Evolutionary conservation across 37 sponge, comb jelly and placozoan genomes (phyloP), one percentile per base, ranked within the genome.

Genomic region (Ephydatia muelleri): DNA sequence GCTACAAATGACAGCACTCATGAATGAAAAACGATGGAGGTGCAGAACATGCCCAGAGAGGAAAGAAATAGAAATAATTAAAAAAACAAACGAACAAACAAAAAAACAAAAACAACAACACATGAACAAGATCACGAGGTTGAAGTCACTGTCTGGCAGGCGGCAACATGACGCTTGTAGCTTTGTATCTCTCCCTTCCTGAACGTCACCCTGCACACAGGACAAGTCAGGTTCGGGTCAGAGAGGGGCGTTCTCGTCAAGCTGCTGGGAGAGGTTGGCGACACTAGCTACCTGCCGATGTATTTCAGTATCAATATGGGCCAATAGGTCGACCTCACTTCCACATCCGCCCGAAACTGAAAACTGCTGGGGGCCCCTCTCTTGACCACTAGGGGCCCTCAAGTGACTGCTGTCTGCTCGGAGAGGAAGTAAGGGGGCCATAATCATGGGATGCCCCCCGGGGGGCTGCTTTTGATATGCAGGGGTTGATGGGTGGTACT

Each of bases 161-260:
- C 8, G 6, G 4, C 47, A 4, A 43, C 47, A 43, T 43, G 47
- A 43, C 8, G 47, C 47, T 8, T 43, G 47, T 43, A 43, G 4
- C 8, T 43, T 8, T 43, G 47, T 4, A 43, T 43, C 8, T 8
- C 8, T 43, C 90, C 90, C 9, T 72, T 78, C 12, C 90, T 67
- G 66, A 65, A 80, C 32, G 5, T 1, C 72, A 27, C 73, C 25
- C 68, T 67, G 80, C 90, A 89, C 35, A 73, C 80, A 1, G 90
- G 90, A 75, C 90, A 89, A 23, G 80, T 77, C 27, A 89, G 49
- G 72, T 89, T 89, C 14, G 90, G 85, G 74, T 89, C 90, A n/a
- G 30, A 70, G 80, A 0, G 90, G 90, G 1, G 57, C 57, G 16
- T 57, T 57, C 19, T 1, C 57, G 16, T 57, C 57, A n/a, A n/a